phyloP scores from a whole-genome alignment of 2,113 vertebrate species.

The Sigmodon hispidus region DNA sequence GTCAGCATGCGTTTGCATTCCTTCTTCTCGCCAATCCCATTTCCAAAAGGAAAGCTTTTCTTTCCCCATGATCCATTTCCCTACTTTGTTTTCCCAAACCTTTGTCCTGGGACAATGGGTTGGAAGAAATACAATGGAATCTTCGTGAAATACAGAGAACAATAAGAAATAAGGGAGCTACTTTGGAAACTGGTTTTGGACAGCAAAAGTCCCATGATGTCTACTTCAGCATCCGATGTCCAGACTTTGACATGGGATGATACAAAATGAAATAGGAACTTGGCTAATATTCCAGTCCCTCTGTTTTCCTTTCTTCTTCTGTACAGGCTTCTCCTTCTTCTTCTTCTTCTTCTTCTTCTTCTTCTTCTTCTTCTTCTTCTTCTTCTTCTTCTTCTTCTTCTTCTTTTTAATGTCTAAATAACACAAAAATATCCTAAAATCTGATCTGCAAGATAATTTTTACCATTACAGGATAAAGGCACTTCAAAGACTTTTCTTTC shows the following conservation, averaged over 20 bases:
- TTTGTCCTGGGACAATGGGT: neutral
- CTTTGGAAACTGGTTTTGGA: neutral
- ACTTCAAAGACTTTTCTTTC: too few relatives aligned
- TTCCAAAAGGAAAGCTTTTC: neutral
- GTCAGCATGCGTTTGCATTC: rapidly evolving
- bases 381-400: too few relatives aligned
- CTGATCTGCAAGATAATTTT: neutral
- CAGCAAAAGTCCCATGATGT: neutral
- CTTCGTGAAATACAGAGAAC: neutral
- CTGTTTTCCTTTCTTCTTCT: neutral
- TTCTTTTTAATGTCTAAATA: too few relatives aligned
- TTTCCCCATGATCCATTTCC: neutral
- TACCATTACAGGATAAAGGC: neutral
- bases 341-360: too few relatives aligned
- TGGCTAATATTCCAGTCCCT: neutral
- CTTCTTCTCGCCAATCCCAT: neutral
- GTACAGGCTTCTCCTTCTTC: neutral
- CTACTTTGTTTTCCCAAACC: neutral
- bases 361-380: too few relatives aligned
- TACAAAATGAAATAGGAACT: neutral
- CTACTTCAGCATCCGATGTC: too few relatives aligned
- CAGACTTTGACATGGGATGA: neutral
- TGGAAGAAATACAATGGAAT: neutral
- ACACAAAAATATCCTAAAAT: neutral
- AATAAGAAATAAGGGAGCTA: neutral